Evolutionary conservation across 2,888 invertebrate genomes (phyloP).

Genomic region (Bedellia somnulentella): DNA sequence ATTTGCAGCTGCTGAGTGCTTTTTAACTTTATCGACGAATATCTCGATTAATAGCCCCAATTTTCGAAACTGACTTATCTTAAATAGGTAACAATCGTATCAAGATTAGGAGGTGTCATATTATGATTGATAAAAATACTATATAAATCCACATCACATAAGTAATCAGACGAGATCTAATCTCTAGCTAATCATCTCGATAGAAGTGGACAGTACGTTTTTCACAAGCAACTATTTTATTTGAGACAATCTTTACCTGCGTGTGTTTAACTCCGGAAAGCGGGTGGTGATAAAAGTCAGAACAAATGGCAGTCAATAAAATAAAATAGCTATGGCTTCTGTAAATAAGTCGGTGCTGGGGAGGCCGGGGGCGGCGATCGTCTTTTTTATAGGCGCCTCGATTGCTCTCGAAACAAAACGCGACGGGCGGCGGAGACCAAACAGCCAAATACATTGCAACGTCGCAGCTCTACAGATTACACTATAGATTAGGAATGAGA

Average conservation of each 20-base stretch:
- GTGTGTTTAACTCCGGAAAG: constrained; percentile 50
- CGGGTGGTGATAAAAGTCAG: constrained; percentile 56
- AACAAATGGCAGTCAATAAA: constrained; percentile 60
- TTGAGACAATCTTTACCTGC: constrained; percentile 45
- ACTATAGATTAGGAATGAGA: constrained; percentile 45
- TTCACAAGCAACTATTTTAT: too few species aligned
- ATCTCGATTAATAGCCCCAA: too few species aligned
- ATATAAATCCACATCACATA: constrained; percentile 1
- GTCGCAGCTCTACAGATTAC: constrained; percentile 46
- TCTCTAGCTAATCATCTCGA: too few species aligned
- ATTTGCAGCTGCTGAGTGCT: too few species aligned
- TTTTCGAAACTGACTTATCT: too few species aligned
- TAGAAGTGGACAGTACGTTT: constrained; percentile 4
- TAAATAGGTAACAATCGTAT: too few species aligned
- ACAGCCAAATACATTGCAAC: too few species aligned
- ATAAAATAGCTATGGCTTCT: constrained; percentile 59
- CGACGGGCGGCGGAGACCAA: constrained; percentile 9
- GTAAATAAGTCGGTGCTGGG: constrained; percentile 55
- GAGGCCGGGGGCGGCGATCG: constrained; percentile 57
- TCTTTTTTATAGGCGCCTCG: constrained; percentile 62
- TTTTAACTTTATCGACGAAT: too few species aligned
- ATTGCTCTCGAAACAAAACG: constrained; percentile 58
- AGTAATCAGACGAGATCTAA: too few species aligned
- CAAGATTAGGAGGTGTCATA: too few species aligned
- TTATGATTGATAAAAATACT: neutral